These are phyloP conservation scores for Epicauta chinensis DNA, from an alignment of 1,140 invertebrate species.

Conservation along the genomic window DNA sequence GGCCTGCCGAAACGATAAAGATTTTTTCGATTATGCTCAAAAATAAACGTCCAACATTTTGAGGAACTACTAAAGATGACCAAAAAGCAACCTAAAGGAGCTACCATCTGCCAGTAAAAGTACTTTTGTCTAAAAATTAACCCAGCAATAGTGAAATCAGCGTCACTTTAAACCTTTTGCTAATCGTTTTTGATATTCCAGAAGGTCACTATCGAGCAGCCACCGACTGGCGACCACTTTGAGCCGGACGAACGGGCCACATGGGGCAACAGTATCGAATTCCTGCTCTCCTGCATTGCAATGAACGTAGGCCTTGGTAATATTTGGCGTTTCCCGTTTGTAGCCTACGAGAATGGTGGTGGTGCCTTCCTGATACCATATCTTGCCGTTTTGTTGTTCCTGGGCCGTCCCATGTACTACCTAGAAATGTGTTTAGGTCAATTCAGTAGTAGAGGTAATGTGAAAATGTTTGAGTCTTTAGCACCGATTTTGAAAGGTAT, in stretches of 20 bases:
- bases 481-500: constrained; percentile 62
- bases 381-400: constrained; percentile 72
- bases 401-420: constrained; percentile 86
- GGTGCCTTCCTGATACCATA: constrained; percentile 80
- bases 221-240: too few species aligned
- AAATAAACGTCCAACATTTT: too few species aligned
- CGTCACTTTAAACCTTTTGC: too few species aligned
- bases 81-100: too few species aligned
- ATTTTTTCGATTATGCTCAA: too few species aligned
- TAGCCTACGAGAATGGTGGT: constrained; percentile 79
- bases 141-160: too few species aligned
- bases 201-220: too few species aligned
- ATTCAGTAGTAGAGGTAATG: constrained; percentile 65
- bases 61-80: too few species aligned
- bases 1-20: too few species aligned
- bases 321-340: constrained; percentile 82
- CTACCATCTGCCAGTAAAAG: too few species aligned
- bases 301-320: constrained; percentile 88
- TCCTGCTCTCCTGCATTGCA: constrained; percentile 82
- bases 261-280: constrained; percentile 80
- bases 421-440: constrained; percentile 80
- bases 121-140: too few species aligned
- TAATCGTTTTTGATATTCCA: too few species aligned
- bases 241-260: constrained; percentile 51
- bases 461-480: constrained; percentile 54